Conservation (phyloP, 92 coral and sea anemone species). For the Muricea muricata region DNA sequence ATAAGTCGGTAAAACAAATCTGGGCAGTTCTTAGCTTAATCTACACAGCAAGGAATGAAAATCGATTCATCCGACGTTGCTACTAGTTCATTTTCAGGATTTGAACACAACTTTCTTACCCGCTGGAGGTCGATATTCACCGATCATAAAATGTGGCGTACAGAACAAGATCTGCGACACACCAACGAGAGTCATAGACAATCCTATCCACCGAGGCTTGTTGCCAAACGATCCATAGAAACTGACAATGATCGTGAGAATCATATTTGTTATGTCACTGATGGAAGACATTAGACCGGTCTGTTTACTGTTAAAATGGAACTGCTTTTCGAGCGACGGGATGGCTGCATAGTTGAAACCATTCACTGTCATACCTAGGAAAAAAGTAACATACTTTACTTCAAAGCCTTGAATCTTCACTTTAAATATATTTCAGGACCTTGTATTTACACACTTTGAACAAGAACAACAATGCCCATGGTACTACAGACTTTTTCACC, state of each 20-base stretch:
- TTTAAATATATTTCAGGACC: no score
- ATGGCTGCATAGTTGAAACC: slow-evolving; percentile 75
- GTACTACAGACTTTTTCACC: no score
- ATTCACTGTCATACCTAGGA: slow-evolving; percentile 76
- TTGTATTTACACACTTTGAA: no score
- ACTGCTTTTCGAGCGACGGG: slow-evolving; percentile 80
- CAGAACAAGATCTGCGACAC: slow-evolving; percentile 13
- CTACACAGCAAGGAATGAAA: no score
- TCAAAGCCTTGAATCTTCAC: no score
- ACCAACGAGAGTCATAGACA: slow-evolving; percentile 5
- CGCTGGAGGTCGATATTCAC: slow-evolving; percentile 17
- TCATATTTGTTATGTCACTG: slow-evolving; percentile 71
- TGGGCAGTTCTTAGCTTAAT: no score
- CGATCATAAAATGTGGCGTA: slow-evolving; percentile 33
- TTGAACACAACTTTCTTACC: slow-evolving; percentile 4
- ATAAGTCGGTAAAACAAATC: no score
- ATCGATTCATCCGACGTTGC: no score
- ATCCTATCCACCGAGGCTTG: slow-evolving; percentile 84
- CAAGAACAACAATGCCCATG: no score
- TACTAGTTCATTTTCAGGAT: no score
- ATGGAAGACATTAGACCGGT: slow-evolving; percentile 80
- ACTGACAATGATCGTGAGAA: slow-evolving; percentile 77
- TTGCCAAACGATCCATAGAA: slow-evolving; percentile 83
- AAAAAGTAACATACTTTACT: no score
- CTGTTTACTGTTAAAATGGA: slow-evolving; percentile 77